phyloP scores from a whole-genome alignment of 2,797 vertebrate genomes.

The Eurystomus glaucurus region DNA sequence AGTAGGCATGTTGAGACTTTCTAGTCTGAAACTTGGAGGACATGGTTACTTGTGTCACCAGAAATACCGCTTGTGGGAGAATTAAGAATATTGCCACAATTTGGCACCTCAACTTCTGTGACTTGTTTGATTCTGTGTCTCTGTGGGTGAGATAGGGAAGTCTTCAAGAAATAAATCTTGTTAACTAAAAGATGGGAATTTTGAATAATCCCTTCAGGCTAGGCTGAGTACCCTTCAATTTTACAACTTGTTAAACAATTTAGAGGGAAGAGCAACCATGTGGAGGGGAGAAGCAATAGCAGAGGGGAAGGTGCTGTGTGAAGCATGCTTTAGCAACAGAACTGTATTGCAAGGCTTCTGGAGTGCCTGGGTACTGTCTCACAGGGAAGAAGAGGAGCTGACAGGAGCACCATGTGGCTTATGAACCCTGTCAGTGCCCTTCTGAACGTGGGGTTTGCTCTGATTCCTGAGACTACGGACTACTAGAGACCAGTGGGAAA shows the following conservation, averaged over 20 bases:
- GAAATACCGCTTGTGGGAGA: neutral
- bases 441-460: neutral
- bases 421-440: neutral
- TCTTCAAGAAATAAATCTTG: neutral
- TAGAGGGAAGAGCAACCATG: neutral
- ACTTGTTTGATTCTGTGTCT: neutral
- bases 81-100: neutral
- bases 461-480: no score
- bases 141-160: neutral
- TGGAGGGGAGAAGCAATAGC: neutral
- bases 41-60: neutral
- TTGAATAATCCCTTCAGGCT: neutral
- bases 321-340: accelerated
- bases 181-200: neutral
- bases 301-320: neutral
- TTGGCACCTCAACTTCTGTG: neutral
- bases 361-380: neutral
- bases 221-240: neutral
- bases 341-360: neutral
- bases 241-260: neutral
- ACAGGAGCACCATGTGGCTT: neutral
- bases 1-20: neutral
- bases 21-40: neutral
- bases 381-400: neutral
- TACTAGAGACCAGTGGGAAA: neutral